These are phyloP conservation scores for Lophotriccus pileatus DNA, from an alignment of 2,797 vertebrate species.

Conservation along the genomic window DNA sequence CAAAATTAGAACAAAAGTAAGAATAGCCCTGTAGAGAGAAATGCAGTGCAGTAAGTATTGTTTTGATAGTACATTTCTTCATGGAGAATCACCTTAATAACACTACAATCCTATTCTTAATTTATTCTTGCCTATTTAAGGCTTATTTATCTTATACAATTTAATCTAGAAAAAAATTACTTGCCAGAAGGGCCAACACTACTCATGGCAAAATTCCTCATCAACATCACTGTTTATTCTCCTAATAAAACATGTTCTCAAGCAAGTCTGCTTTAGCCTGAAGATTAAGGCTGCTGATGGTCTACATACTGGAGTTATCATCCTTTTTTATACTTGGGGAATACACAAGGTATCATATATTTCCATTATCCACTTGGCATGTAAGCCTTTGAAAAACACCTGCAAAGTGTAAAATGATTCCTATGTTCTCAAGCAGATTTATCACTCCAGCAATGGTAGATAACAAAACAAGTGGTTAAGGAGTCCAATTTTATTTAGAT, in stretches of 20 bases:
- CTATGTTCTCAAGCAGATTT: neutral
- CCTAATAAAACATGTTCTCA: neutral
- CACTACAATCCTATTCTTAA: neutral
- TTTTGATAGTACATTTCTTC: neutral
- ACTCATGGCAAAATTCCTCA: neutral
- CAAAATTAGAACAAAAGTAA: neutral
- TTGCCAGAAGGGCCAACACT: neutral
- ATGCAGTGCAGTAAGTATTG: neutral
- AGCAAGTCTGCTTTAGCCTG: neutral
- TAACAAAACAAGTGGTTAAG: neutral
- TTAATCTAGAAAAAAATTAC: neutral
- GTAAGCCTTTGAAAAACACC: neutral
- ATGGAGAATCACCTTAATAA: neutral
- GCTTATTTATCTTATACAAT: neutral
- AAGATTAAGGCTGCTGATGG: neutral
- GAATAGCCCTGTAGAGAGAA: neutral
- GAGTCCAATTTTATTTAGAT: neutral
- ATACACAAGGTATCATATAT: neutral
- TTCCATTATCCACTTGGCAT: neutral
- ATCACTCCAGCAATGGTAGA: neutral
- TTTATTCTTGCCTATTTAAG: neutral
- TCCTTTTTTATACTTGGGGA: neutral
- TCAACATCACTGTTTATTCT: neutral
- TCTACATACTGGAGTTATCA: neutral
- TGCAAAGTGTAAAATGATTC: accelerated